Percentiles rank a stretch among this genome's conserved stretches.
Evolutionary conservation across 2,797 vertebrate species (phyloP).

Genomic region (Oryzias sinensis): DNA sequence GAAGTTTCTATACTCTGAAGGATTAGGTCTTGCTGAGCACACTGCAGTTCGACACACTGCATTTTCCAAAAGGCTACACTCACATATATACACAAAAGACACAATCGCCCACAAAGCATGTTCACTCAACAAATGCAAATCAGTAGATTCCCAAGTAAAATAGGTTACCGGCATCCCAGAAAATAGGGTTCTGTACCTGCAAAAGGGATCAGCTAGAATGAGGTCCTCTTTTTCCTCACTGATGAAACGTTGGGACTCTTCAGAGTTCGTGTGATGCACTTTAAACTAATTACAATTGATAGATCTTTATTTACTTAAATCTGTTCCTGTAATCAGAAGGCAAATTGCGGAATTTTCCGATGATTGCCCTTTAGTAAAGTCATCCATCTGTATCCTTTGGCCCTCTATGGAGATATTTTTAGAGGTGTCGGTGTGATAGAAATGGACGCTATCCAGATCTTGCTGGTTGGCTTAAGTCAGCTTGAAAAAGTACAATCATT

Average conservation of each 20-base stretch:
- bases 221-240: conserved; percentile 43
- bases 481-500: conserved; percentile 66
- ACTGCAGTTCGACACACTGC: conserved; percentile 26
- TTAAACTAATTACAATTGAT: conserved; percentile 18
- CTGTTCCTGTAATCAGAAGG: conserved; percentile 21
- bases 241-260: conserved; percentile 46
- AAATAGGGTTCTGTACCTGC: conserved; percentile 64
- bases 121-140: conserved; percentile 43
- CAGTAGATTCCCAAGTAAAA: conserved; percentile 49
- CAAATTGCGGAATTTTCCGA: conserved; percentile 19
- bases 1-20: conserved; percentile 2
- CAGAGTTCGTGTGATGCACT: conserved; percentile 22
- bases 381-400: conserved; percentile 20
- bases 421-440: conserved; percentile 57
- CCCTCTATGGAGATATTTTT: conserved; percentile 62
- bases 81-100: conserved; percentile 12
- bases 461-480: conserved; percentile 61
- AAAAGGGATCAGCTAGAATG: conserved; percentile 47
- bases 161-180: conserved; percentile 54
- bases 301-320: conserved; percentile 2
- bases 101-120: conserved; percentile 33
- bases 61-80: conserved; percentile 22
- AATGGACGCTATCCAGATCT: conserved; percentile 69
- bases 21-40: conserved; percentile 23
- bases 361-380: conserved; percentile 17